Conservation (phyloP, 2,888 invertebrate species). For the Volucella zonaria region DNA sequence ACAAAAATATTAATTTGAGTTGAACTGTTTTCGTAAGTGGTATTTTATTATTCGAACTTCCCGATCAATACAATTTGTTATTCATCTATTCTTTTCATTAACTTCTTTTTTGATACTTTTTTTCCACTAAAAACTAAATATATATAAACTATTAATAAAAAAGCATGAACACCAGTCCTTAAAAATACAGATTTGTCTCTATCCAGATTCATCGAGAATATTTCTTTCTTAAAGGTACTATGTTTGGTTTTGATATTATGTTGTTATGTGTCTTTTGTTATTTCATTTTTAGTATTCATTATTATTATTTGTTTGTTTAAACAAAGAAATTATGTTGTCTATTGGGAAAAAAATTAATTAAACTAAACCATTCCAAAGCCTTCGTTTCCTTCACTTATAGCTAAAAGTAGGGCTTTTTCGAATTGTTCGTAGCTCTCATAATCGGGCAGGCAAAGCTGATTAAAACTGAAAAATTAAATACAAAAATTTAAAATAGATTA, state of each 20-base stretch:
- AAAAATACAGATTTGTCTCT: slow-evolving; percentile 60
- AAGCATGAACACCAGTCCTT: slow-evolving; percentile 26
- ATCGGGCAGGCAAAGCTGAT: slow-evolving; percentile 97
- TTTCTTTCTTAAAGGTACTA: slow-evolving; percentile 27
- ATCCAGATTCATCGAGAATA: slow-evolving; percentile 45
- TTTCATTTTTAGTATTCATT: background rate
- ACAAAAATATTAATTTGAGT: no score
- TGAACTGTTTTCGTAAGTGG: no score
- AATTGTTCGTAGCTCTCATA: slow-evolving; percentile 97
- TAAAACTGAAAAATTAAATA: slow-evolving; percentile 87
- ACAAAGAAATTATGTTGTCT: background rate
- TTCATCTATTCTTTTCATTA: no score
- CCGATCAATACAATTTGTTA: no score
- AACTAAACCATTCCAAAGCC: slow-evolving; percentile 88
- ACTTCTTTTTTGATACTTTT: no score
- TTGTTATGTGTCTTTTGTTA: background rate
- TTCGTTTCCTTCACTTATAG: slow-evolving; percentile 97
- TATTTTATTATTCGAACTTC: no score
- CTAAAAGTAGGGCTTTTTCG: slow-evolving; percentile 93
- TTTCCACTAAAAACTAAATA: slow-evolving; percentile 16
- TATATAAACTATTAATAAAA: background rate
- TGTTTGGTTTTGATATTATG: slow-evolving; percentile 24
- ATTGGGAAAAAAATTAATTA: background rate
- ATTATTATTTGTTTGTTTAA: background rate
- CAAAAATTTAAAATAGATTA: background rate